Percentiles rank a stretch among this genome's conserved stretches.
phyloP scores from a whole-genome alignment of 1,140 invertebrate species.

The Planococcus citri region DNA sequence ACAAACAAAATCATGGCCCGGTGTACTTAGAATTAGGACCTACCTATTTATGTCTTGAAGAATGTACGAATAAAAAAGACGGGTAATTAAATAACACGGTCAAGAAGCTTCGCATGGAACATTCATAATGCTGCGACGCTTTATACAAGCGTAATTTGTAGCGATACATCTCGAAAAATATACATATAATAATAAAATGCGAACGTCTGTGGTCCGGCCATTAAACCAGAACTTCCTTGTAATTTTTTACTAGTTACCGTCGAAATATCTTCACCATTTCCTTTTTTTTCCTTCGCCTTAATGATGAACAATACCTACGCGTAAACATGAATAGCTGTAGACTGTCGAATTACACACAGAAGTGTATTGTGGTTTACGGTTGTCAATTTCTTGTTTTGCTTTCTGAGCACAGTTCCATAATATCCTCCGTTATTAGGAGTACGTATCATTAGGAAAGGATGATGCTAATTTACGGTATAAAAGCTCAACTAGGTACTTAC shows the following conservation, averaged over 20 bases:
- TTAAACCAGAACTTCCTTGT: constrained; percentile 3
- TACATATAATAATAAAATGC: not conserved
- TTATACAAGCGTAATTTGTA: no score
- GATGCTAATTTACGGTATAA: not conserved
- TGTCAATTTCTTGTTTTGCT: not conserved
- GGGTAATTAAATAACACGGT: not conserved
- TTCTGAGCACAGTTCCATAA: not conserved
- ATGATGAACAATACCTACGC: not conserved
- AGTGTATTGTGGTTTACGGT: not conserved
- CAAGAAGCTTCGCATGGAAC: not conserved
- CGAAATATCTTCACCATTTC: not conserved
- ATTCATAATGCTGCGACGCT: no score
- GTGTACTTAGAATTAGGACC: no score
- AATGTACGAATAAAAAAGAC: not conserved
- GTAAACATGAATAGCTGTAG: not conserved
- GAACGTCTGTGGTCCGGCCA: not conserved
- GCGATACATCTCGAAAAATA: not conserved
- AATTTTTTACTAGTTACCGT: not conserved
- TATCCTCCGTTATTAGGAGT: not conserved
- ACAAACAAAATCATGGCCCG: not conserved
- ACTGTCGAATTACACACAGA: not conserved
- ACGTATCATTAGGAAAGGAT: not conserved
- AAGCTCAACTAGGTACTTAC: no score
- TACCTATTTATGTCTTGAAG: not conserved
- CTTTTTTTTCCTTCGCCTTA: not conserved